A percentile compares a stretch with the other conserved stretches of the same genome.
Evolutionary conservation across 1,140 invertebrate genomes (phyloP).

Genomic region (Heliconius hewitsoni): DNA sequence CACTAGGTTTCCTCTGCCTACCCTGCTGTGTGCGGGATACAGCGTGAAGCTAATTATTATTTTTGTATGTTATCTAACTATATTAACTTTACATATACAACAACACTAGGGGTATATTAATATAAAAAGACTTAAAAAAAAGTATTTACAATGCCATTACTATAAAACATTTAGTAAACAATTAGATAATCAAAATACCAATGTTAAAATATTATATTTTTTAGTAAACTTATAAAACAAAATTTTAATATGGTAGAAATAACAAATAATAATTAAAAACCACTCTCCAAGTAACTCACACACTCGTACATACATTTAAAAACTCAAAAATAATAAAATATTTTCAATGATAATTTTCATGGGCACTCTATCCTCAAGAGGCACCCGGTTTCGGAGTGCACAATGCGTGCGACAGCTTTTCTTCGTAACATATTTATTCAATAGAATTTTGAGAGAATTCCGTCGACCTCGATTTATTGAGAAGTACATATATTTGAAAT

Average conservation of each 20-base stretch:
- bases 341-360: neutral
- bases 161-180: too few species aligned
- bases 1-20: too few species aligned
- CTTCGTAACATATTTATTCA: constrained; percentile 31
- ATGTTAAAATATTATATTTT: too few species aligned
- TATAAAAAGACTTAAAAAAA: too few species aligned
- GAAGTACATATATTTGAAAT: constrained; percentile 30
- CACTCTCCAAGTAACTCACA: neutral
- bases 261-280: neutral
- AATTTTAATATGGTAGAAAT: neutral
- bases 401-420: constrained; percentile 29
- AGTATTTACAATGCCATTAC: too few species aligned
- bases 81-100: too few species aligned
- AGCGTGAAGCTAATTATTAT: too few species aligned
- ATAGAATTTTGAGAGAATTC: constrained; percentile 24
- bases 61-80: too few species aligned
- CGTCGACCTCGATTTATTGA: constrained; percentile 33
- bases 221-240: too few species aligned
- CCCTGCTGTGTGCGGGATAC: too few species aligned
- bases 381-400: constrained; percentile 20
- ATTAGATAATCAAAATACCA: too few species aligned
- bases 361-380: neutral
- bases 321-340: neutral
- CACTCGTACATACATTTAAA: neutral
- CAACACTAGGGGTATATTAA: too few species aligned